A percentile compares a stretch with the other conserved stretches of the same genome.
These are phyloP conservation scores for Henricia sp. DNA, from an alignment of 53 echinoderm and acorn worm genomes.

Conservation along the genomic window DNA sequence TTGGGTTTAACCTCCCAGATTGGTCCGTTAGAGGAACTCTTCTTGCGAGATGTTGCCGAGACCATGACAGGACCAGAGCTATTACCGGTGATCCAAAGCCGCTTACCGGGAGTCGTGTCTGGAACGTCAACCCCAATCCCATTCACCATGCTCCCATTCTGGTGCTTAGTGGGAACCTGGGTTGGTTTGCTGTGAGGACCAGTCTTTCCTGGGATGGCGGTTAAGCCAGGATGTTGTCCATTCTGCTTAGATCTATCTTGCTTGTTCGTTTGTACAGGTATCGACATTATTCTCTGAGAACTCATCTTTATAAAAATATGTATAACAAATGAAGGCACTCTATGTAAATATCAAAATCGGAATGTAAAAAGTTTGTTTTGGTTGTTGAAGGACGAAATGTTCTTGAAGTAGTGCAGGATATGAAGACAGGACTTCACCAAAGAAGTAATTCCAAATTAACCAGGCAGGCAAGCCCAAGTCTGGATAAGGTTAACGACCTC, in stretches of 20 bases:
- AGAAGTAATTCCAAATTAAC: no score
- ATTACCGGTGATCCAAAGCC: constrained; percentile 54
- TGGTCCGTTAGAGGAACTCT: constrained; percentile 31
- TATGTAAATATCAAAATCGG: background rate
- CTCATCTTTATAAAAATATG: constrained; percentile 33
- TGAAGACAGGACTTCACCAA: no score
- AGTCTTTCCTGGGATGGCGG: background rate
- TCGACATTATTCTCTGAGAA: constrained; percentile 25
- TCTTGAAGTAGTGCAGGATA: no score
- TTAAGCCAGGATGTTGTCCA: constrained; percentile 22
- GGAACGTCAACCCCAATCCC: constrained; percentile 74
- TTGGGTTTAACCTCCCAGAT: constrained; percentile 75
- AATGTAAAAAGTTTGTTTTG: constrained; percentile 9
- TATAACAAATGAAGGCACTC: background rate
- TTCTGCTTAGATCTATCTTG: background rate
- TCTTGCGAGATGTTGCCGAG: constrained; percentile 72
- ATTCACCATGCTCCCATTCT: constrained; percentile 25
- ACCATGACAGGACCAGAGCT: constrained; percentile 75
- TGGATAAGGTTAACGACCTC: no score
- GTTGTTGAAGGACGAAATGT: background rate
- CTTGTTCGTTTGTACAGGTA: background rate
- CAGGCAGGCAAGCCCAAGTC: no score
- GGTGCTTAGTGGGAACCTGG: constrained; percentile 31
- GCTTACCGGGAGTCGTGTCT: constrained; percentile 58
- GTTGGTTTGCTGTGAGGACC: background rate